phyloP scores from a whole-genome alignment of 2,888 invertebrate species.

The Imbricaverruca yamaguchii region DNA sequence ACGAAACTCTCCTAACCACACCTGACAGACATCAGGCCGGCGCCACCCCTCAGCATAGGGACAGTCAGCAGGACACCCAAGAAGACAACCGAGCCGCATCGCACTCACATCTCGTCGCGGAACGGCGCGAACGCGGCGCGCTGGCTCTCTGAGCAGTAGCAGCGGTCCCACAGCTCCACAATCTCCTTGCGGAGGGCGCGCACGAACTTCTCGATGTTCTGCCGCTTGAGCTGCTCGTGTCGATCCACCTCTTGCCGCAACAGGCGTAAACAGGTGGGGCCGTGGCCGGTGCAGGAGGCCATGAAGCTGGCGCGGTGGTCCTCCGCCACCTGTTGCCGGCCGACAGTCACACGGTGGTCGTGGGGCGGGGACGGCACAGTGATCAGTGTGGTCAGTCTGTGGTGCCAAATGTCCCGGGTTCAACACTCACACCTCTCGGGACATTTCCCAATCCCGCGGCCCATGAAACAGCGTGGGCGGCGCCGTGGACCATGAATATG shows the following conservation, averaged over 20 bases:
- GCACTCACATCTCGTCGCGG: not conserved
- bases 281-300: not conserved
- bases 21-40: no score
- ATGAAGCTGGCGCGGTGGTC: not conserved
- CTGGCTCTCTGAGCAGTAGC: conserved; percentile 12
- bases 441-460: no score
- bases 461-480: no score
- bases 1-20: no score
- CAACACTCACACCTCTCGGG: no score
- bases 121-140: not conserved
- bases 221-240: not conserved
- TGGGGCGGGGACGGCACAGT: no score
- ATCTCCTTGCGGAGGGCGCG: conserved; percentile 2
- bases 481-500: no score
- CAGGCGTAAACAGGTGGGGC: not conserved
- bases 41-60: no score
- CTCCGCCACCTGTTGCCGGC: not conserved
- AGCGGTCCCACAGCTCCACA: conserved; percentile 22
- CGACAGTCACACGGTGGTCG: not conserved
- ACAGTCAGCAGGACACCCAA: not conserved
- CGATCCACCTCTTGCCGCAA: not conserved
- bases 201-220: conserved; percentile 23
- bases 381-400: no score
- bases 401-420: no score
- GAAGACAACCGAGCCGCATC: not conserved